These are phyloP conservation scores for Ectemnius lituratus DNA, from an alignment of 2,888 invertebrate species.

Conservation along the genomic window DNA sequence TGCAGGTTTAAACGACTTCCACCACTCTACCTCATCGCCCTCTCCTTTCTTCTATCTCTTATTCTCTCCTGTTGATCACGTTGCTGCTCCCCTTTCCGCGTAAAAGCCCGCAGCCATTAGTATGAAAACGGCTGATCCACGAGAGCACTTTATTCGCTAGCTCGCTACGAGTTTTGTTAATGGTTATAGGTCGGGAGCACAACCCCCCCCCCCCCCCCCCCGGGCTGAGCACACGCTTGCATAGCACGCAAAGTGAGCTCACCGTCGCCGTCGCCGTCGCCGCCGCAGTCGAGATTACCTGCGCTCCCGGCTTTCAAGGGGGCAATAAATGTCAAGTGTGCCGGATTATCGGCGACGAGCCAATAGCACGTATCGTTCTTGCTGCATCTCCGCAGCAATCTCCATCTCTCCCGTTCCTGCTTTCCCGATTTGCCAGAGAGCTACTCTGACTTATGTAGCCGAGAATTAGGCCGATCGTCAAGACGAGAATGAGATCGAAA, in stretches of 20 bases:
- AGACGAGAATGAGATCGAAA: too few relatives aligned
- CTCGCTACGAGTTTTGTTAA: constrained; percentile 67
- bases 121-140: constrained; percentile 65
- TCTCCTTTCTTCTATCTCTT: neutral
- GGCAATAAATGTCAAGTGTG: constrained; percentile 66
- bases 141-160: constrained; percentile 67
- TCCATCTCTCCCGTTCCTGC: neutral
- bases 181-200: constrained; percentile 54
- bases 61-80: neutral
- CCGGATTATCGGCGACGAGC: constrained; percentile 62
- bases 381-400: constrained; percentile 44
- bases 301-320: constrained; percentile 55
- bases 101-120: constrained; percentile 60
- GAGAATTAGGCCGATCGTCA: too few relatives aligned
- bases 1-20: constrained; percentile 17
- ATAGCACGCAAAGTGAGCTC: constrained; percentile 49
- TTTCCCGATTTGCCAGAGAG: neutral
- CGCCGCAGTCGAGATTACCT: constrained; percentile 60
- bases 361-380: constrained; percentile 53
- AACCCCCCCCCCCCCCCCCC: too few relatives aligned
- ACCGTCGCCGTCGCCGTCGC: too few relatives aligned
- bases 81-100: constrained; percentile 7
- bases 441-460: too few relatives aligned
- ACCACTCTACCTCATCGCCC: neutral
- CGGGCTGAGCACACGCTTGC: constrained; percentile 9